Percentiles rank a stretch among this genome's conserved stretches.
Conservation (phyloP, 2,888 invertebrate species). For the Alloplasta piceator region DNA sequence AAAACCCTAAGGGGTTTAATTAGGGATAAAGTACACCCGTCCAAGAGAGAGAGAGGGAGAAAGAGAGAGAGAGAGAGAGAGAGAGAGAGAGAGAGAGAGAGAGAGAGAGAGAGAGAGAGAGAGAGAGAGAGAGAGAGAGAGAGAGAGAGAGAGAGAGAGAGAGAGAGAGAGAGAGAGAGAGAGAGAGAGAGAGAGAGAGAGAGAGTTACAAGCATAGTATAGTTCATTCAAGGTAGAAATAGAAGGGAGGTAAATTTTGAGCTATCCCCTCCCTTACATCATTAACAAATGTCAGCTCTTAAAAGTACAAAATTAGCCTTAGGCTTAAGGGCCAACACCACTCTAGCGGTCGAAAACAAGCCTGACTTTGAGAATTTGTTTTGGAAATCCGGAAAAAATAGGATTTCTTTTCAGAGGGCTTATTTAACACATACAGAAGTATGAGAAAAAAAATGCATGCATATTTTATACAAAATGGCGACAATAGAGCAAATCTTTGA, state of each 20-base stretch:
- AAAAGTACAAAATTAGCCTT: slow-evolving; percentile 10
- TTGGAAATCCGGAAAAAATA: too few species aligned
- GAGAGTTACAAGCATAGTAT: slow-evolving; percentile 37
- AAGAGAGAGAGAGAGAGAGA: too few species aligned
- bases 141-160: slow-evolving; percentile 12
- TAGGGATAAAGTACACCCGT: slow-evolving; percentile 69
- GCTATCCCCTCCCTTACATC: slow-evolving; percentile 14
- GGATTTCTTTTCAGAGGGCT: too few species aligned
- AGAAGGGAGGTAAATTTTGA: slow-evolving; percentile 39
- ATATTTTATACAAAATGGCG: too few species aligned
- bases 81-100: slow-evolving; percentile 51
- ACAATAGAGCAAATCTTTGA: too few species aligned
- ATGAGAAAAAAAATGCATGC: too few species aligned
- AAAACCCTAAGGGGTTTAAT: slow-evolving; percentile 76
- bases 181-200: not conserved
- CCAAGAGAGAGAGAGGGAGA: not conserved
- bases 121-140: slow-evolving; percentile 31
- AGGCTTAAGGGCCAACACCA: too few species aligned
- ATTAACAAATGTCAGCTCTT: slow-evolving; percentile 22
- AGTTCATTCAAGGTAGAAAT: slow-evolving; percentile 29
- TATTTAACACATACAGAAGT: too few species aligned
- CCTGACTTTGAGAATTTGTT: too few species aligned
- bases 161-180: not conserved
- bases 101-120: slow-evolving; percentile 51
- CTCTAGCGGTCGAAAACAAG: too few species aligned